Evolutionary conservation across 2,888 invertebrate genomes (phyloP), one percentile per base, ranked within the genome.

Genomic region (Dicycla oo): DNA sequence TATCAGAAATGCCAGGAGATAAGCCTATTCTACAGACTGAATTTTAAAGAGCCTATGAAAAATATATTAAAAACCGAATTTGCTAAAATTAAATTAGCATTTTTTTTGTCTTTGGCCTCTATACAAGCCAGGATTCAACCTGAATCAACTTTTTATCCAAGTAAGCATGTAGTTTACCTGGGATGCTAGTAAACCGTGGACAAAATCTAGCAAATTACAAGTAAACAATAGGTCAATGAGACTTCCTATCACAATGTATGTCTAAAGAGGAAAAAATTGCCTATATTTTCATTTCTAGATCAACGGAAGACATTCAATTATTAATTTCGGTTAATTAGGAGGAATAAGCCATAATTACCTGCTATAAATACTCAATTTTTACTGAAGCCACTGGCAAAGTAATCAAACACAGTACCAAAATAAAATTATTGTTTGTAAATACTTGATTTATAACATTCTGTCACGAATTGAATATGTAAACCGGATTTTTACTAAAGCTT

Each of bases 301-400:
- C 18, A 45, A n/a, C 23, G 8, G 7, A 2, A 49, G 20, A 23
- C 30, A 13, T 4, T 30, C 4, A 23, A n/a, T 57, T 40, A 26
- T 26, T 6, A 63, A 26, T 63, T n/a, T n/a, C n/a, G n/a, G n/a
- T n/a, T n/a, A 3, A 69, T 45, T 7, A 61, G 8, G 8, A 58
- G 15, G 8, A 57, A 45, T 67, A 67, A 34, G 18, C 13, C 1
- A 20, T 34, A 76, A 15, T 78, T 75, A 83, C 84, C 82, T 83
- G 75, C 20, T 71, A 18, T 56, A 70, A 49, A 15, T 61, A 61
- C 23, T 75, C 62, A 71, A 69, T 73, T 40, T 58, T 81, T 51
- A 57, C 23, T 13, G 26, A 49, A 58, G 3, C 30, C 45, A 57
- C 45, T 23, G 26, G 20, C 5, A 13, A 62, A 38, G 2, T 40